phyloP scores from a whole-genome alignment of 2,888 invertebrate genomes.

The Cistogaster globosa region DNA sequence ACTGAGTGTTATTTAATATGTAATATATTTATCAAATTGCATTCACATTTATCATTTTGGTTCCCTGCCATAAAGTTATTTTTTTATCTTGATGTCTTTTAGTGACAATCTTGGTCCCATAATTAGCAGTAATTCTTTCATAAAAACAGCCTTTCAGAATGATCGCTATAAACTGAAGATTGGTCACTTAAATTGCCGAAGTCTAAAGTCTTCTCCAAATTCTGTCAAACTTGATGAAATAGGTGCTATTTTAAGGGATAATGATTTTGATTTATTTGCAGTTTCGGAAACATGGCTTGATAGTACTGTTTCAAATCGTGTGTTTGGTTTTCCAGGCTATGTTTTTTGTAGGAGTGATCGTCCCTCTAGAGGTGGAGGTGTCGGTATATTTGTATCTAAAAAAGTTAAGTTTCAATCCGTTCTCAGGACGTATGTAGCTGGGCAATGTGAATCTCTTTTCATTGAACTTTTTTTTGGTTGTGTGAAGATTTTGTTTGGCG shows the following conservation, averaged over 20 bases:
- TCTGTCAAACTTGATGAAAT: conserved; percentile 23
- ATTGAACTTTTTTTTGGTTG: conserved; percentile 8
- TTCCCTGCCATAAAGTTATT: neutral
- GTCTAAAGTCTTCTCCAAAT: neutral
- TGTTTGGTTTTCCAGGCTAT: neutral
- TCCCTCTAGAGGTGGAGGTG: conserved; percentile 5
- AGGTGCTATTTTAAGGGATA: neutral
- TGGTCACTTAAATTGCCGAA: conserved; percentile 31
- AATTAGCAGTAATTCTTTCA: neutral
- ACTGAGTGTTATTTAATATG: too few relatives aligned
- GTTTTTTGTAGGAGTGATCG: conserved; percentile 12
- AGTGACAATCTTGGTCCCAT: conserved; percentile 22
- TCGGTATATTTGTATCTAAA: conserved; percentile 11
- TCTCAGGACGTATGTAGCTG: neutral
- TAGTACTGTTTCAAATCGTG: neutral
- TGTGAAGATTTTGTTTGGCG: neutral
- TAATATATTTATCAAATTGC: too few relatives aligned
- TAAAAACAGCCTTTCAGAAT: neutral
- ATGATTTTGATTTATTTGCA: neutral
- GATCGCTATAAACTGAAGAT: neutral
- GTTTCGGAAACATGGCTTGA: conserved; percentile 25
- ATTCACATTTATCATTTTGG: neutral
- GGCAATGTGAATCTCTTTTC: conserved; percentile 35
- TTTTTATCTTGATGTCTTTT: conserved; percentile 16
- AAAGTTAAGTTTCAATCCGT: neutral